Conservation (phyloP, 2,113 vertebrate species). For the Elaphurus davidianus region DNA sequence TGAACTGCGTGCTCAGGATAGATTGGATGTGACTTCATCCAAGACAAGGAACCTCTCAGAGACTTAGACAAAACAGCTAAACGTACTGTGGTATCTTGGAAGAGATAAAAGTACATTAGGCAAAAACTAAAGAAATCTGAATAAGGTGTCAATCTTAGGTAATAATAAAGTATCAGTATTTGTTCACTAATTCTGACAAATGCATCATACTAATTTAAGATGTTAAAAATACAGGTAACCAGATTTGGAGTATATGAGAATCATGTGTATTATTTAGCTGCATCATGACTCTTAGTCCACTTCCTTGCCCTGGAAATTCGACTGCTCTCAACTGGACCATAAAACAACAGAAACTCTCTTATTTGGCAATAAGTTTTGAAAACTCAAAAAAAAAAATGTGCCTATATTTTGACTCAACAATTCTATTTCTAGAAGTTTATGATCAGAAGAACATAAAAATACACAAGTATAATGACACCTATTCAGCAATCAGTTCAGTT, state of each 20-base stretch:
- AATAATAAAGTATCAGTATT: not conserved
- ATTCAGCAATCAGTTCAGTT: not conserved
- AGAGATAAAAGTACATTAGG: not conserved
- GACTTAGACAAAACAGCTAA: not conserved
- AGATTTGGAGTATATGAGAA: not conserved
- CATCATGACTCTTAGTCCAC: not conserved
- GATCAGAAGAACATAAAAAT: not conserved
- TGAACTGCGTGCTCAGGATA: not conserved
- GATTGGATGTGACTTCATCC: not conserved
- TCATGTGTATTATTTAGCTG: not conserved
- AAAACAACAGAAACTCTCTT: not conserved
- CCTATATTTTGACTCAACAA: not conserved
- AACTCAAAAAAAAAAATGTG: not conserved
- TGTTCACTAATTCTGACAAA: not conserved
- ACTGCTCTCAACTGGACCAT: not conserved
- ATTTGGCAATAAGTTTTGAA: conserved; percentile 17
- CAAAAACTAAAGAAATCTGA: not conserved
- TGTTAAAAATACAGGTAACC: not conserved
- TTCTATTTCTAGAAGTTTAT: not conserved
- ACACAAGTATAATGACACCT: not conserved
- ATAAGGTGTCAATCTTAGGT: not conserved
- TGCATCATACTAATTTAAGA: not conserved
- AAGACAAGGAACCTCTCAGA: not conserved
- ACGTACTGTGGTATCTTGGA: not conserved
- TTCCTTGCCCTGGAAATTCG: not conserved